Evolutionary conservation across 1,140 invertebrate genomes (phyloP), one percentile per base, ranked within the genome.

Genomic region (Hyphantria cunea): DNA sequence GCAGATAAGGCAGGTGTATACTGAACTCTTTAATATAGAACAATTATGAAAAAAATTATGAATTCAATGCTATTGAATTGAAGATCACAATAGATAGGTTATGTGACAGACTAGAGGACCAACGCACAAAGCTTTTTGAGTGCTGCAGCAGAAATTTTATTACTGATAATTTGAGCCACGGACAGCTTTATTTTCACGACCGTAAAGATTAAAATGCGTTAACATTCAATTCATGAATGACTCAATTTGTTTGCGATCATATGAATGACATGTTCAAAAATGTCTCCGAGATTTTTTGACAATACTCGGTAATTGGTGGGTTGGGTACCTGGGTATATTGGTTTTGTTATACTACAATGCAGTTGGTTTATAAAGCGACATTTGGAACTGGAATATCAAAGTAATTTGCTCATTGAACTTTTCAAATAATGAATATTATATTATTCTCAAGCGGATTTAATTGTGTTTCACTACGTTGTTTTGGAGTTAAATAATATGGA

Each of bases 221-320:
- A 17, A 47, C 33, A 54, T 42, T 42, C n/a, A 37, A 34, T 60
- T 52, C 14, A 58, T 56, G 17, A 39, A 41, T 56, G 53, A 52
- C 56, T 34, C 53, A 42, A 64, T 59, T 56, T 32, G 53, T 65
- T 59, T 63, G 64, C 59, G 60, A 66, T 68, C 69, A 72, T 72
- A 59, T 79, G 84, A 89, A 86, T 88, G 85, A 90, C 85, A 88
- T 82, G 84, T 80, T 80, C 75, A 80, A 85, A 80, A 86, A 86
- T 90, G 86, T 90, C 88, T 79, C 85, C 73, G 72, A 76, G 80
- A 84, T 81, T 72, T 86, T 89, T 83, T 80, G 79, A 90, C 86
- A 90, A 90, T 90, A 76, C 80, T 17, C 62, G 39, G 82, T 90
- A 89, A 90, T 90, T 90, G 88, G 88, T 90, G 83, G 88, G 88